These are phyloP conservation scores for Malaclemys terrapin DNA, from an alignment of 2,113 vertebrate species.

Conservation along the genomic window DNA sequence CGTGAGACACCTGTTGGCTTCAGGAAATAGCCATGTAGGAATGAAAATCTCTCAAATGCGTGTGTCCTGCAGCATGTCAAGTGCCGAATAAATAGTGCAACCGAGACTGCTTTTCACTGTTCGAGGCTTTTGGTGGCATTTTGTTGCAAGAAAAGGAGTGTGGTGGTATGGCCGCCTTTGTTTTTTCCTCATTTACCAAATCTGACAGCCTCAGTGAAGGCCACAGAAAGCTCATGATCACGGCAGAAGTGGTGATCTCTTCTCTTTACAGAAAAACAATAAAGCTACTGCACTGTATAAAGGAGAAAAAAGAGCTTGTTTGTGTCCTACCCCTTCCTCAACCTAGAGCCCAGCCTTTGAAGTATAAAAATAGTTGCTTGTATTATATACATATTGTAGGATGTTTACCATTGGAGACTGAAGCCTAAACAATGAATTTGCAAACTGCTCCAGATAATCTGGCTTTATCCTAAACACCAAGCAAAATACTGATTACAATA, in stretches of 20 bases:
- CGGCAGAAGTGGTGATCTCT: neutral
- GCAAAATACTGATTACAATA: conserved; percentile 48
- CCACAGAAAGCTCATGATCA: rapidly evolving
- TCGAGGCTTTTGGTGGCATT: neutral
- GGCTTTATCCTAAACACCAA: conserved; percentile 64
- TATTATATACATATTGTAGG: conserved; percentile 62
- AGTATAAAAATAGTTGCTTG: conserved; percentile 67
- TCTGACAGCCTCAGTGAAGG: neutral
- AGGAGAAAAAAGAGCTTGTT: conserved; percentile 28
- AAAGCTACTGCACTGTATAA: neutral
- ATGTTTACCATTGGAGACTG: conserved; percentile 63
- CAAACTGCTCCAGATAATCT: conserved; percentile 55
- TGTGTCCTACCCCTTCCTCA: conserved; percentile 58
- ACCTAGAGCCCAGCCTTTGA: conserved; percentile 55
- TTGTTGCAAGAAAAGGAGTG: neutral
- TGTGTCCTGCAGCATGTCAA: neutral
- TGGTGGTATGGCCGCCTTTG: neutral
- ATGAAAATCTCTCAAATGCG: conserved; percentile 26
- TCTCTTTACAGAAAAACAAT: neutral
- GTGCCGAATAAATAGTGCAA: neutral
- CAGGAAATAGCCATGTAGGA: conserved; percentile 24
- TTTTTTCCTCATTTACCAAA: neutral
- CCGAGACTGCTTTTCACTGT: rapidly evolving
- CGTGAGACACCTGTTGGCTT: conserved; percentile 37
- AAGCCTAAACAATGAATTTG: conserved; percentile 66